A percentile compares a stretch with the other conserved stretches of the same genome.
Conservation (phyloP, 1,140 invertebrate species). For the Drosophila tsacasi region DNA sequence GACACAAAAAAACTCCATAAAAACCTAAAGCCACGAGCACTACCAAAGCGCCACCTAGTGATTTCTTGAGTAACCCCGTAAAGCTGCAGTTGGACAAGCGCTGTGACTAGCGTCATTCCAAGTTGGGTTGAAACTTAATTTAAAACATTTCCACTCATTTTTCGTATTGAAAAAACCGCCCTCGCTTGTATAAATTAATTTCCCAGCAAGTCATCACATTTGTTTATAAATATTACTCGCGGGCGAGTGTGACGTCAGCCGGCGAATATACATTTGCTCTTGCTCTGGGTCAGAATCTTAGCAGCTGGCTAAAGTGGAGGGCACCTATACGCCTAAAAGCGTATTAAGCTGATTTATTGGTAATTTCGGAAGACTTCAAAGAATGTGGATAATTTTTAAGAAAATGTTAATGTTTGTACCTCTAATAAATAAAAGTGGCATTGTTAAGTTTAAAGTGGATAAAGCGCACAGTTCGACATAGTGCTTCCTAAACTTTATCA, state of each 20-base stretch:
- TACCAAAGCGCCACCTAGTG: conserved; percentile 40
- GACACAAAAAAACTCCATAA: background rate
- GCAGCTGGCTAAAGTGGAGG: conserved; percentile 29
- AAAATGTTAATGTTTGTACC: conserved; percentile 3
- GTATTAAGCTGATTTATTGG: conserved; percentile 26
- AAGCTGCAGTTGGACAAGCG: conserved; percentile 13
- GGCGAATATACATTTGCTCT: conserved; percentile 53
- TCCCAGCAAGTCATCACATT: conserved; percentile 29
- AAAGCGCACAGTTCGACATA: conserved; percentile 17
- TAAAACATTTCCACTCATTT: background rate
- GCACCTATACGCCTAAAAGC: background rate
- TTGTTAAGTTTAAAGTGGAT: background rate
- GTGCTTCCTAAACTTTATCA: conserved; percentile 32
- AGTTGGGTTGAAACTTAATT: background rate
- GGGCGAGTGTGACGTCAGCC: conserved; percentile 59
- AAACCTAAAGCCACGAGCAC: conserved; percentile 34
- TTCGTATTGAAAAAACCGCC: conserved; percentile 3
- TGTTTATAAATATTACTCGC: conserved; percentile 43
- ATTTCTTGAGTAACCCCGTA: conserved; percentile 1
- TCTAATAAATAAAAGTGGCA: background rate
- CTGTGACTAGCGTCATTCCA: background rate
- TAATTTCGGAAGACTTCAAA: conserved; percentile 16
- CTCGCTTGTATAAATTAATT: conserved; percentile 18
- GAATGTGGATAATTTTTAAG: conserved; percentile 30
- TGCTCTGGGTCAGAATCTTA: conserved; percentile 45